These are phyloP conservation scores for Serrognathus titanus DNA, from an alignment of 2,888 invertebrate genomes.

Conservation along the genomic window DNA sequence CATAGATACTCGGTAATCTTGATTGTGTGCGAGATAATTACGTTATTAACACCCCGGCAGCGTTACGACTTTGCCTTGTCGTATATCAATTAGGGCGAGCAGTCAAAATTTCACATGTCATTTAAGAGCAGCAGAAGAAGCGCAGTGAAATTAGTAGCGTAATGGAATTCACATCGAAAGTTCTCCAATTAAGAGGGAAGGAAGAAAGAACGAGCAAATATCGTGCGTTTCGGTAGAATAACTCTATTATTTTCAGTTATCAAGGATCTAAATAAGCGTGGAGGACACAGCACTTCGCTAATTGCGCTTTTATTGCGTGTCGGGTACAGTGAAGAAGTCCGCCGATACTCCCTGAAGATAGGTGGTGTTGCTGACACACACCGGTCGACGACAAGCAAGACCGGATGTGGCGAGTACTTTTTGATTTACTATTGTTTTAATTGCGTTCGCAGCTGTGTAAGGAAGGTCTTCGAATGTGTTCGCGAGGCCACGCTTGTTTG, in stretches of 20 bases:
- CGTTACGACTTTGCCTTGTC: too few species aligned
- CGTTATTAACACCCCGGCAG: too few species aligned
- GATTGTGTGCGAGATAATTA: too few species aligned
- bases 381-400: neutral
- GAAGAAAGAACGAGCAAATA: neutral
- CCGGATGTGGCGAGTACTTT: constrained; percentile 3
- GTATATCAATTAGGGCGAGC: too few species aligned
- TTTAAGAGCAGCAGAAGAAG: neutral
- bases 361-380: neutral
- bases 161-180: constrained; percentile 14
- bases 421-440: constrained; percentile 3
- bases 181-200: constrained; percentile 1
- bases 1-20: too few species aligned
- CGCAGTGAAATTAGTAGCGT: too few species aligned
- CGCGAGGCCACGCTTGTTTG: neutral
- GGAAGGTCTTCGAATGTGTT: constrained; percentile 1
- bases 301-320: constrained; percentile 45
- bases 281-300: constrained; percentile 46
- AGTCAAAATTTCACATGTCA: neutral
- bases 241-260: constrained; percentile 42
- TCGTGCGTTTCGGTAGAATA: constrained; percentile 3
- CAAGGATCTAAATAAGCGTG: constrained; percentile 47
- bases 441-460: neutral
- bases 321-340: constrained; percentile 21
- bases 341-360: constrained; percentile 10